These are phyloP conservation scores for Scartelaos histophorus DNA, from an alignment of 2,113 vertebrate genomes.

Conservation along the genomic window DNA sequence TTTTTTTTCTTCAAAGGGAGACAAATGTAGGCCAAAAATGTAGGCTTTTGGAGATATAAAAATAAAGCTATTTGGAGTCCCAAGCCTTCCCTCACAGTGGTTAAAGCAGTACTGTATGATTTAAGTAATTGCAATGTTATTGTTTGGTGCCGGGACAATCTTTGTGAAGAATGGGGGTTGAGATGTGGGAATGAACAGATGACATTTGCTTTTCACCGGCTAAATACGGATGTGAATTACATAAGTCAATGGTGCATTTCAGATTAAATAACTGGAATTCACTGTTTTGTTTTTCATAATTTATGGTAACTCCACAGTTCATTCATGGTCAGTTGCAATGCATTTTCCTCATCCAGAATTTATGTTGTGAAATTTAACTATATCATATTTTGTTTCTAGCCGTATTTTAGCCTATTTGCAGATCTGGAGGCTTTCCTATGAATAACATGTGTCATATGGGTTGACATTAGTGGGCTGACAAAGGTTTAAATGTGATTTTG, in stretches of 20 bases:
- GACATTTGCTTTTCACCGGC: conserved; percentile 34
- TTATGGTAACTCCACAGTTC: background rate
- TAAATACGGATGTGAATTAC: background rate
- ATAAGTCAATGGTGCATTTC: conserved; percentile 7
- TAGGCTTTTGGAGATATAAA: conserved; percentile 60
- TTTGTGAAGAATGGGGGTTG: conserved; percentile 37
- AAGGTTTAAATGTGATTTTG: no score
- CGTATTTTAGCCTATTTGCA: background rate
- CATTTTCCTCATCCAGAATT: no score
- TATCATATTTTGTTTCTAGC: no score
- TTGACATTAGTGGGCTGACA: background rate
- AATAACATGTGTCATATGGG: no score
- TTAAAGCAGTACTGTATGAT: conserved; percentile 56
- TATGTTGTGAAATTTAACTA: no score
- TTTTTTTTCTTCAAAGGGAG: conserved; percentile 62
- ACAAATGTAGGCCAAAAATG: conserved; percentile 73
- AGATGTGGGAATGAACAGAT: conserved; percentile 30
- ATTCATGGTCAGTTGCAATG: no score
- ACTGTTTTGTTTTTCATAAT: background rate
- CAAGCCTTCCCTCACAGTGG: conserved; percentile 48
- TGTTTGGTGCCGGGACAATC: conserved; percentile 55
- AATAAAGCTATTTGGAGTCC: conserved; percentile 62
- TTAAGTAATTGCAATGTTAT: conserved; percentile 66
- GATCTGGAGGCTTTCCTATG: no score
- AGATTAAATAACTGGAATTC: background rate